A percentile compares a stretch with the other conserved stretches of the same genome.
Conservation (phyloP, 2,797 vertebrate species). For the Sphaeramia orbicularis region DNA sequence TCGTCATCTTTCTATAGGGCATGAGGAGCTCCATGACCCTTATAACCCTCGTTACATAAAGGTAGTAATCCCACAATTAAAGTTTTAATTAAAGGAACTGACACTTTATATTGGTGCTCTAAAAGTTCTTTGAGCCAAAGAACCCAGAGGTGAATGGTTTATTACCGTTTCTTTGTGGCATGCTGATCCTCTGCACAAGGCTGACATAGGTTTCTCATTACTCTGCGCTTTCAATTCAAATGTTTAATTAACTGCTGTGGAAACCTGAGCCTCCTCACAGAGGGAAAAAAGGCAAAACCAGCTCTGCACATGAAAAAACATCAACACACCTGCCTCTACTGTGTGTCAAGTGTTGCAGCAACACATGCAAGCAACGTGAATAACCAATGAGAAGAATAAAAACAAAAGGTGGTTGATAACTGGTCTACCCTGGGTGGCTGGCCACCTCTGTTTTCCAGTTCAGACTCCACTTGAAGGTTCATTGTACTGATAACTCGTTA, state of each 20-base stretch:
- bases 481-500: conserved; percentile 44
- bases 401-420: conserved; percentile 49
- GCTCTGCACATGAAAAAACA: conserved; percentile 51
- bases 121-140: conserved; percentile 80
- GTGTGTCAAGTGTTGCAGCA: conserved; percentile 43
- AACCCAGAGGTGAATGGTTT: conserved; percentile 82
- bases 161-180: conserved; percentile 80
- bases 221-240: conserved; percentile 81
- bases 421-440: conserved; percentile 37
- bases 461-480: conserved; percentile 27
- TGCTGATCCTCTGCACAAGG: conserved; percentile 77
- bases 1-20: conserved; percentile 57
- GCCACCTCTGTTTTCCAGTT: conserved; percentile 20
- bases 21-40: conserved; percentile 65
- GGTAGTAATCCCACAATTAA: conserved; percentile 84
- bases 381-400: conserved; percentile 40
- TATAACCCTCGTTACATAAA: conserved; percentile 79
- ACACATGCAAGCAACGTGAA: conserved; percentile 30
- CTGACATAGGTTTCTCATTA: conserved; percentile 87
- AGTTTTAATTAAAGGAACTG: conserved; percentile 88
- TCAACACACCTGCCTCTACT: conserved; percentile 51
- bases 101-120: conserved; percentile 83
- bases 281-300: conserved; percentile 64
- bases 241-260: conserved; percentile 86
- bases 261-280: conserved; percentile 68